Evolutionary conservation across 2,797 vertebrate species (phyloP).

Genomic region (Sebastes matsubarae): DNA sequence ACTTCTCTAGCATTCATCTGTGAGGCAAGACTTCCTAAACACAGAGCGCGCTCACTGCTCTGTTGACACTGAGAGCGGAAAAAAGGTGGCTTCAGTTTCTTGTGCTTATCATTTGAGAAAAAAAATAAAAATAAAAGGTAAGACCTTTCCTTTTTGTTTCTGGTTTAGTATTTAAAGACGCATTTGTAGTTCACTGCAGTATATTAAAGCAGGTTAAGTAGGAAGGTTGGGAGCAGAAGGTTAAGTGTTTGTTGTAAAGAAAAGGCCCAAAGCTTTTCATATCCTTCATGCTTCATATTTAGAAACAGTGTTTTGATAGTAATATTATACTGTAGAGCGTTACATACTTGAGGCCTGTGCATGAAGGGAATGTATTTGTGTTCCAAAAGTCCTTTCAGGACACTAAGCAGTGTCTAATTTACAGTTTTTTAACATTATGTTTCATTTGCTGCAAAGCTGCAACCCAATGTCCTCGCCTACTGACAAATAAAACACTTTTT

Average conservation of each 20-base stretch:
- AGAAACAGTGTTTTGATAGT: not conserved
- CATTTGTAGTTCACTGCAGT: not conserved
- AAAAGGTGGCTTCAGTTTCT: constrained; percentile 1
- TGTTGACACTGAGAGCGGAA: constrained; percentile 11
- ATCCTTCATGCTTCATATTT: not conserved
- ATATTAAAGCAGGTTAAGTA: not conserved
- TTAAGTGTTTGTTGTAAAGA: not conserved
- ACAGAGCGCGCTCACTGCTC: constrained; percentile 3
- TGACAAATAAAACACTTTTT: not conserved
- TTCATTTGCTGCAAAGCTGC: not conserved
- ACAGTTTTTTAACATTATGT: not conserved
- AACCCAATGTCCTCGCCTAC: not conserved
- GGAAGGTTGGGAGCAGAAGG: not conserved
- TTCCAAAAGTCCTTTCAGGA: not conserved
- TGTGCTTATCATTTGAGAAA: not conserved
- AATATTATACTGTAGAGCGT: not conserved
- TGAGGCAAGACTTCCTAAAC: constrained; percentile 61
- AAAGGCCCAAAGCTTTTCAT: not conserved
- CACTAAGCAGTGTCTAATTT: not conserved
- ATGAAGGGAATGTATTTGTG: not conserved
- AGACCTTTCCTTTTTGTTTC: constrained; percentile 8
- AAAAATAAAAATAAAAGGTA: constrained; percentile 41
- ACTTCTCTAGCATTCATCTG: constrained; percentile 65
- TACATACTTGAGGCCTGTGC: not conserved
- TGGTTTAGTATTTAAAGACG: not conserved